Base-by-base conservation (phyloP, 2,113 vertebrate genomes). In the Rutilus rutilus region DNA sequence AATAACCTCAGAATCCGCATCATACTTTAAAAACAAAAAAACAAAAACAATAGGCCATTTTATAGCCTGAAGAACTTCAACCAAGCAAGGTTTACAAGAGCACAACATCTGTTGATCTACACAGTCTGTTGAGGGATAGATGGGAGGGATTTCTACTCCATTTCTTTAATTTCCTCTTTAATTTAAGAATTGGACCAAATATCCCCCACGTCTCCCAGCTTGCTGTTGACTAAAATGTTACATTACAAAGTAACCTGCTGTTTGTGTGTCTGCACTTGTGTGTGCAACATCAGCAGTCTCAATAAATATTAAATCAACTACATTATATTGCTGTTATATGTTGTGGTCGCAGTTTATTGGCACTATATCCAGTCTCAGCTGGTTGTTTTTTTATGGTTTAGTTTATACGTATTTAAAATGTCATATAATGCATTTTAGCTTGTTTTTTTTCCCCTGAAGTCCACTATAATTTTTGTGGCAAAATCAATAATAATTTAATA, bases 31-130 rank as follows among this genome's bases (percentile, higher is more conserved):
- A 45, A 19, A 52, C 3, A 33, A 33, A 33, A 2, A 33, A 33
- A 75, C n/a, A n/a, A n/a, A 76, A 76, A 76, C 14, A 76, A 75
- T 25, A 25, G 71, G 39, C 42, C 42, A 50, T 75, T 75, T 74
- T 75, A 75, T 25, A 25, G 39, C 39, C 71, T 25, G 8, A 52
- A 77, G 52, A 17, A 11, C 19, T 54, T 77, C 17, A 21, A 33
- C 30, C 27, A 54, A 77, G 17, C 6, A 23, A 74, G 45, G 45
- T n/a, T 12, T 23, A 25, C 71, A 15, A 30, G 50, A 52, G 74
- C 5, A 33, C 15, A 77, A 14, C 25, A 76, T 25, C 50, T 77
- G 25, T 47, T 50, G 45, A 75, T 75, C 45, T 15, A 75, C 7
- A 76, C 47, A 76, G 33, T 33, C 47, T 21, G 25, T 30, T 77